Base-by-base conservation (phyloP, 2,888 invertebrate species). In the Seira musarum region DNA sequence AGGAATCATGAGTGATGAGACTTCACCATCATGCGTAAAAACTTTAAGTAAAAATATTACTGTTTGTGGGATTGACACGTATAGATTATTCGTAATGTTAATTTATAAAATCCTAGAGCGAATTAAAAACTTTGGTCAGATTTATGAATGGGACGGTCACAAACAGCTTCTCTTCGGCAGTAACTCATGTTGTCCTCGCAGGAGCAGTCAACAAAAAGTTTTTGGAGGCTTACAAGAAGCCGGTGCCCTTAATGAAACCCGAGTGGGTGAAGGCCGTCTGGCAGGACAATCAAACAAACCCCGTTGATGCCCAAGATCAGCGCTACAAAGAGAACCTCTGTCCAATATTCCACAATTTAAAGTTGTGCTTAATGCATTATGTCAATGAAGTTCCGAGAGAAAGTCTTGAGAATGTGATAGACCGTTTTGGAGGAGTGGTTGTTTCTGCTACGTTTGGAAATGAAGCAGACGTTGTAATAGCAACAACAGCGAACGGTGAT, bases 181-280 rank as follows among this genome's bases (percentile, higher is more conserved):
- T 82, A 0, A 85, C 85, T 5, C 86, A 86, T 75, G 81, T 86
- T 10, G 82, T 86, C 5, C 72, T 81, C 1, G 61, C 25, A 1
- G 61, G n/a, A 6, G 63, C 82, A 1, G 6, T 80, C 0, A 82
- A 83, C 1, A 75, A 80, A 0, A 86, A 86, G 69, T 80, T 76
- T 57, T n/a, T 46, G 93, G 93, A 92, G 89, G 95, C 95, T 17
- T 90, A 91, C 25, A 91, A 92, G 87, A 90, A 90, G 86, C 91
- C 92, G 70, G 91, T 94, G 78, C 93, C 93, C 35, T 91, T 97
- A 13, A 94, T 97, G 93, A 91, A 92, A 2, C 91, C 92, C 8
- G 91, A 92, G 17, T 98, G 97, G 97, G 90, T 98, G 0, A 90
- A 93, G 46, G 92, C 92, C 0, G 93, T 96, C 0, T 98, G 96